A percentile compares a stretch with the other conserved stretches of the same genome.
phyloP scores from a whole-genome alignment of 2,797 vertebrate species.

The Semaprochilodus insignis region DNA sequence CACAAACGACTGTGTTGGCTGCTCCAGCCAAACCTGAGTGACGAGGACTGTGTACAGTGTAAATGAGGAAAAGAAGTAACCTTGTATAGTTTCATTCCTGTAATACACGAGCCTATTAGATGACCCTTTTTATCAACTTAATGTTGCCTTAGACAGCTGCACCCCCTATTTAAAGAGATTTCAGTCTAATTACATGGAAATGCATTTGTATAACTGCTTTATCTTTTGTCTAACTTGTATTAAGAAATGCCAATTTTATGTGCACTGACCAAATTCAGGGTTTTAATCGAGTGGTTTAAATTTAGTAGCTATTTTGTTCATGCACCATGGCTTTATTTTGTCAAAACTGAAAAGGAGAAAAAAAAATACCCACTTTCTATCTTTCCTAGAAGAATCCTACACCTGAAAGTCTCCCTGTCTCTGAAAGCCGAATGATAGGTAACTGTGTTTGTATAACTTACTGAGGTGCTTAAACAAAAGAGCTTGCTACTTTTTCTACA shows the following conservation, averaged over 20 bases:
- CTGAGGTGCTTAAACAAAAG: slow-evolving; percentile 71
- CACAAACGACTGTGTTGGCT: slow-evolving; percentile 70
- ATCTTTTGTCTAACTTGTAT: slow-evolving; percentile 75
- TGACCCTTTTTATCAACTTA: slow-evolving; percentile 76
- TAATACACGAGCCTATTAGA: slow-evolving; percentile 76
- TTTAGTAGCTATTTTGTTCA: slow-evolving; percentile 62
- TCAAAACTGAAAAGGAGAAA: slow-evolving; percentile 23
- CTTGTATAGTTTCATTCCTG: slow-evolving; percentile 81
- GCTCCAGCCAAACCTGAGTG: slow-evolving; percentile 63
- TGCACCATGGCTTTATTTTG: slow-evolving; percentile 56
- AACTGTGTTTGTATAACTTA: slow-evolving; percentile 65
- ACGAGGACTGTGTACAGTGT: slow-evolving; percentile 78
- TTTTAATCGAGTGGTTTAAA: slow-evolving; percentile 64
- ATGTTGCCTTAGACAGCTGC: slow-evolving; percentile 82
- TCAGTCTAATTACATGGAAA: slow-evolving; percentile 73
- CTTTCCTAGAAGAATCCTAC: slow-evolving; percentile 39
- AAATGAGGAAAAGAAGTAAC: slow-evolving; percentile 77
- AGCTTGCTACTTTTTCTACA: slow-evolving; percentile 75
- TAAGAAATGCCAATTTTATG: slow-evolving; percentile 66
- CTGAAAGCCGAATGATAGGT: slow-evolving; percentile 37
- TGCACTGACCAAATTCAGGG: slow-evolving; percentile 63
- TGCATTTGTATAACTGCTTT: slow-evolving; percentile 73
- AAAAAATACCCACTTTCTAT: slow-evolving; percentile 36
- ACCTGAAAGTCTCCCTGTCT: slow-evolving; percentile 41
- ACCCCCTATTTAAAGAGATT: slow-evolving; percentile 78